Evolutionary conservation across 1,140 invertebrate species (phyloP).

Genomic region (Hydropsyche tenuis): DNA sequence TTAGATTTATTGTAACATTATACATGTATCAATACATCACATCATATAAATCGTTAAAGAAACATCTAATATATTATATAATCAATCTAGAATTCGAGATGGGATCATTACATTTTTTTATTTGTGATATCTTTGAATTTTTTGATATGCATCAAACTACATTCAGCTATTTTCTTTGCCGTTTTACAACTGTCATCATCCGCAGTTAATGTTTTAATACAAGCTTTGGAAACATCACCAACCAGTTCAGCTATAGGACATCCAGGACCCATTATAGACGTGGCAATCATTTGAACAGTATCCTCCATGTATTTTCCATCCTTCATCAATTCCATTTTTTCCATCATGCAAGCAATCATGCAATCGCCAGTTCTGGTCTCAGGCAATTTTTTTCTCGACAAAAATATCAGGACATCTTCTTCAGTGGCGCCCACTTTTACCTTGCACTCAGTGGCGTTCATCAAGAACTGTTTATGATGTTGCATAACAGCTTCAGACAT

Average conservation of each 20-base stretch:
- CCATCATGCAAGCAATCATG: constrained; percentile 45
- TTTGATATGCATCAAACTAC: constrained; percentile 21
- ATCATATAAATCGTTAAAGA: neutral
- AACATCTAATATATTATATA: neutral
- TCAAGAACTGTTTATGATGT: constrained; percentile 39
- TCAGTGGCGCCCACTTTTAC: constrained; percentile 36
- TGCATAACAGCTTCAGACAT: constrained; percentile 33
- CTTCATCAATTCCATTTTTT: constrained; percentile 38
- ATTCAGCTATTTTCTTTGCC: constrained; percentile 30
- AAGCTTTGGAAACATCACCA: constrained; percentile 35
- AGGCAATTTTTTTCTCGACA: constrained; percentile 42
- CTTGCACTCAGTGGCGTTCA: constrained; percentile 43
- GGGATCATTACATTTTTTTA: constrained; percentile 24
- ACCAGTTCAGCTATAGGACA: constrained; percentile 39
- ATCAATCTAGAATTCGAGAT: neutral
- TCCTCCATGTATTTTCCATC: constrained; percentile 36
- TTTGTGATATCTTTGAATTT: constrained; percentile 37
- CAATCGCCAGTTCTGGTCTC: constrained; percentile 35
- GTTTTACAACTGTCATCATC: constrained; percentile 34
- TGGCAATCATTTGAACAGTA: neutral
- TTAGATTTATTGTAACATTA: neutral
- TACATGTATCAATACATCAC: neutral
- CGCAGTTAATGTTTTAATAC: constrained; percentile 28
- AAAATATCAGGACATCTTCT: constrained; percentile 37
- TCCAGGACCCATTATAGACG: constrained; percentile 38